Evolutionary conservation across 2,888 invertebrate species (phyloP), one percentile per base, ranked within the genome.

Genomic region (Drosophila nr. perissopoda): DNA sequence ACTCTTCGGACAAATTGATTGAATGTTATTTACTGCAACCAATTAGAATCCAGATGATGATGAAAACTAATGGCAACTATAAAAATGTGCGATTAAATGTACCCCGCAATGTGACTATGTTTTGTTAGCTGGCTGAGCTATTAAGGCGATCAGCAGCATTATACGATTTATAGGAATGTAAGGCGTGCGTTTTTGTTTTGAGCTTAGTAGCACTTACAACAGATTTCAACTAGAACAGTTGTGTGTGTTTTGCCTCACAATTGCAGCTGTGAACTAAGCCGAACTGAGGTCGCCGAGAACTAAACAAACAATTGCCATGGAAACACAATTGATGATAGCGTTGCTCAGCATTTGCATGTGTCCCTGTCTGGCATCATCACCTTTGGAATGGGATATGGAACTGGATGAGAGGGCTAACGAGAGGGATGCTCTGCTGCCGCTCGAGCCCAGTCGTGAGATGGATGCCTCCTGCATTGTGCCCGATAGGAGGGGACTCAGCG

Each of bases 1-100:
- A 42, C n/a, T 11, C 11, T 11, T 2, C n/a, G 11, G 8, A 13
- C 51, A 53, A 59, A 54, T 62, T 64, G 68, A 72, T 76, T 65
- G 31, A 69, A 64, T 77, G 53, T 49, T 57, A 58, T 54, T 74
- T 51, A 18, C 31, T 25, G 11, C 27, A 16, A 11, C 18, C 25
- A 54, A 53, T 53, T 53, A 21, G 3, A 34, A 10, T 5, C 21
- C 52, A 21, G 34, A 31, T n/a, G 31, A 53, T 25, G 52, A 31
- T 18, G 34, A 13, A 42, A 46, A 46, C 46, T 7, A 13, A 21
- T 10, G 16, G 18, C 34, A 10, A 27, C 18, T 2, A 31, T 16
- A 16, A 11, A 25, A 42, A 42, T 11, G 40, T 2, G 21, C 5
- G 21, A 21, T 42, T 21, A 42, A 42, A 42, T 42, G 11, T 11